A percentile compares a stretch with the other conserved stretches of the same genome.
These are phyloP conservation scores for Scaptomyza parva DNA, from an alignment of 2,888 invertebrate species.

Conservation along the genomic window DNA sequence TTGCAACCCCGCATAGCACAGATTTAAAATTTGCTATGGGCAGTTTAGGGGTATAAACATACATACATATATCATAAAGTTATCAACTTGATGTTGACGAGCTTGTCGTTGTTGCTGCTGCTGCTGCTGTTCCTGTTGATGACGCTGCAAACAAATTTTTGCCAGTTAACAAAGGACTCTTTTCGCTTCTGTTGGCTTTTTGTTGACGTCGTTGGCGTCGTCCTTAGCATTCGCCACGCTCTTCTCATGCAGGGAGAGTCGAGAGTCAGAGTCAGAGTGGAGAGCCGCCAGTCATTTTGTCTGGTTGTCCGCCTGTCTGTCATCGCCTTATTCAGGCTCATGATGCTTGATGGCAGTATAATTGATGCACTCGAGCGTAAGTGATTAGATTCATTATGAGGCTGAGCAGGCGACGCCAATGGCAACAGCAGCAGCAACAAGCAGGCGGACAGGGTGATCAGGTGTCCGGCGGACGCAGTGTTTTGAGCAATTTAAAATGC, in stretches of 20 bases:
- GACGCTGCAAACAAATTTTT: slow-evolving; percentile 84
- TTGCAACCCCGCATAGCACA: slow-evolving; percentile 18
- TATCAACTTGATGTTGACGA: slow-evolving; percentile 69
- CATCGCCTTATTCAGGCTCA: slow-evolving; percentile 44
- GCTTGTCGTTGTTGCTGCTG: slow-evolving; percentile 59
- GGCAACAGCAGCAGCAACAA: slow-evolving; percentile 13
- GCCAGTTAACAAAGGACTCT: slow-evolving; percentile 65
- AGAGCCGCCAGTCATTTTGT: slow-evolving; percentile 68
- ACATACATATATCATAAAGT: slow-evolving; percentile 62
- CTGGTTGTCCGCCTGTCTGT: slow-evolving; percentile 57
- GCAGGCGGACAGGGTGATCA: slow-evolving; percentile 41
- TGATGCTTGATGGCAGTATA: slow-evolving; percentile 82
- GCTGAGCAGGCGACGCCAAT: slow-evolving; percentile 58
- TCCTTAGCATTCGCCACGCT: slow-evolving; percentile 59
- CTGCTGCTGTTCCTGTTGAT: slow-evolving; percentile 68
- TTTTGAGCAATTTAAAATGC: slow-evolving; percentile 40
- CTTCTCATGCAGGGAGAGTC: slow-evolving; percentile 34
- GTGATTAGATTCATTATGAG: slow-evolving; percentile 85
- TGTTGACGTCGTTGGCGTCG: slow-evolving; percentile 33
- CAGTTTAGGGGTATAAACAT: slow-evolving; percentile 38
- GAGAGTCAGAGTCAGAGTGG: slow-evolving; percentile 27
- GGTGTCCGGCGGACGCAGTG: slow-evolving; percentile 46
- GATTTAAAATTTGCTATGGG: slow-evolving; percentile 46
- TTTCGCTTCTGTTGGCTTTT: slow-evolving; percentile 66
- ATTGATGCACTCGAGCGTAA: slow-evolving; percentile 85